phyloP scores from a whole-genome alignment of 2,888 invertebrate genomes.

The Megalurothrips usitatus region DNA sequence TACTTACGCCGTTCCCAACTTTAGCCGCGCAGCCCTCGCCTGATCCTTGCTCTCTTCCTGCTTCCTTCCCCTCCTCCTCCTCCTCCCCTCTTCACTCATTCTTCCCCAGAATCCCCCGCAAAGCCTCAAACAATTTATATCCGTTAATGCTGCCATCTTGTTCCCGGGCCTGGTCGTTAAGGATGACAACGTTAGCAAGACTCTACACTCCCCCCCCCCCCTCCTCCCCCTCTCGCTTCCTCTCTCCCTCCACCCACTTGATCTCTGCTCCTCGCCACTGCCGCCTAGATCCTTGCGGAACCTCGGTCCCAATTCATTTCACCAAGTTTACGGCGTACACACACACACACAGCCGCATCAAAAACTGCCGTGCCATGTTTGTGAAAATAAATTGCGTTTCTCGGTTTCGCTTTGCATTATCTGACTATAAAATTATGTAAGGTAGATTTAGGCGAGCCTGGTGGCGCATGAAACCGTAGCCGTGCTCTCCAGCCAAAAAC shows the following conservation, averaged over 20 bases:
- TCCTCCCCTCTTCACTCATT: background rate
- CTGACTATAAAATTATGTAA: no score
- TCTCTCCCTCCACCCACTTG: background rate
- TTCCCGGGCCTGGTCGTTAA: slow-evolving; percentile 19
- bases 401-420: no score
- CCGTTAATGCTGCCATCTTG: slow-evolving; percentile 24
- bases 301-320: background rate
- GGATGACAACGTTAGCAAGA: background rate
- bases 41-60: background rate
- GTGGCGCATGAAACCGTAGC: no score
- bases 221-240: background rate
- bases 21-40: background rate
- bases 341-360: no score
- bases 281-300: background rate
- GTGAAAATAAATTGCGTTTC: no score
- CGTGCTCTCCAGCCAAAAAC: no score
- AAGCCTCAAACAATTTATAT: slow-evolving; percentile 25
- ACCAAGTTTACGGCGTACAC: no score
- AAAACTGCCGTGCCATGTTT: no score
- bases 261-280: background rate
- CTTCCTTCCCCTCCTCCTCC: background rate
- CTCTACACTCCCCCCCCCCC: background rate
- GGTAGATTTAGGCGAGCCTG: no score
- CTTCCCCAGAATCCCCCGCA: slow-evolving; percentile 8
- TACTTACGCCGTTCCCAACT: no score